Base-by-base conservation (phyloP, 2,113 vertebrate genomes). In the Heptranchias perlo region DNA sequence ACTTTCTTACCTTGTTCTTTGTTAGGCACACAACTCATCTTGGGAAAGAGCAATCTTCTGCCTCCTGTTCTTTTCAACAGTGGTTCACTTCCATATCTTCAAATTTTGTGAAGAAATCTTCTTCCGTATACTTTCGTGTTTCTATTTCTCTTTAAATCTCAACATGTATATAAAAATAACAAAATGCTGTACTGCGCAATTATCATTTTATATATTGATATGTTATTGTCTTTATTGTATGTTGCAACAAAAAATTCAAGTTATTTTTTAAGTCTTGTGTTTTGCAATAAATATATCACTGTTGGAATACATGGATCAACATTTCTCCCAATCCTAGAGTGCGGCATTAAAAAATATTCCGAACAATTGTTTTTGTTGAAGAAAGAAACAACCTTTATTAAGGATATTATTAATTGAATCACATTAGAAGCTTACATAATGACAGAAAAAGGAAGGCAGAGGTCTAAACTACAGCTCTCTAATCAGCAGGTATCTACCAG, bases 331-430 rank as follows among this genome's bases (percentile, higher is more conserved):
- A 52, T 54, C 6, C 11, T 54, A 35, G 14, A n/a, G 25, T n/a
- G 31, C 89, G 61, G 31, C 14, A 8, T 93, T 61, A 93, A 64
- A 93, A 95, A 95, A 95, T 35, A 95, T 69, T 95, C 64, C 69
- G 25, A 95, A 95, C 65, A 69, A 69, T 91, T 69, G 25, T 89
- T 96, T 64, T 87, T 96, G 96, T 96, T 91, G 96, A 96, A 96
- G 96, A 98, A 98, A 98, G 96, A 97, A 98, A 97, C 97, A 96
- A 98, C 98, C 97, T 97, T 97, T 98, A 98, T 96, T 97, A 98
- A 97, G 97, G 98, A 97, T 97, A 97, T 96, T 97, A 97, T 97
- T 97, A 97, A 96, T 97, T 97, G 97, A 97, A 97, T 97, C 97
- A 97, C 97, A 97, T 97, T 97, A 97, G 97, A 97, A 97, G 97